Percentiles rank a stretch among this genome's conserved stretches.
These are phyloP conservation scores for Actinia tenebrosa DNA, from an alignment of 64 coral and sea anemone genomes.

Conservation along the genomic window DNA sequence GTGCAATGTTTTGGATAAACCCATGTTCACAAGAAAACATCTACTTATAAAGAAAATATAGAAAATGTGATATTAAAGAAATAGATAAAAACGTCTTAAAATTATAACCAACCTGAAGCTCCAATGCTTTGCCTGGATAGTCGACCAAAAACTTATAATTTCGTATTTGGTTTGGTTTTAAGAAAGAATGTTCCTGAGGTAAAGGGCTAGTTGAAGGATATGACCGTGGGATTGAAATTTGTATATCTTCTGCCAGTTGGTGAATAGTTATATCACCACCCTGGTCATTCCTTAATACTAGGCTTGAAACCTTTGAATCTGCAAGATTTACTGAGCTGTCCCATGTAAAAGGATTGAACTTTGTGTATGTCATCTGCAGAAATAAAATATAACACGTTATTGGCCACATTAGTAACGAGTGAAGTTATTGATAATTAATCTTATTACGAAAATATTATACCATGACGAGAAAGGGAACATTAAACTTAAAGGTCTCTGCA, in stretches of 20 bases:
- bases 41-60: no score
- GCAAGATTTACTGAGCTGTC: slow-evolving; percentile 41
- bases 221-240: slow-evolving; percentile 34
- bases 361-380: slow-evolving; percentile 37
- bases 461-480: no score
- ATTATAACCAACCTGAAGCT: background rate
- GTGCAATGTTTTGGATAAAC: no score
- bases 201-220: background rate
- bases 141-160: slow-evolving; percentile 44
- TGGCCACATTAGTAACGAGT: no score
- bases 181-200: background rate
- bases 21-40: no score
- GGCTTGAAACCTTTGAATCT: slow-evolving; percentile 40
- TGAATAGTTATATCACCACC: slow-evolving; percentile 9
- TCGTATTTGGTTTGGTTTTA: slow-evolving; percentile 25
- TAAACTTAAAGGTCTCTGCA: no score
- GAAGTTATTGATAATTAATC: no score
- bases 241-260: slow-evolving; percentile 35
- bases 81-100: no score
- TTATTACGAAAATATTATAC: no score
- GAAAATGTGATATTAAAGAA: no score
- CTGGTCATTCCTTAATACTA: slow-evolving; percentile 56
- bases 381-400: background rate
- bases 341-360: slow-evolving; percentile 82
- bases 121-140: background rate